Conservation (phyloP, 2,113 vertebrate species). For the Rattus norvegicus region GRCr8 NC_086037.1:61430501-61431000, state of each 20-base stretch:
- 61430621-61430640: not conserved
- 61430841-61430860: too few species aligned
- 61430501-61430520: not conserved
- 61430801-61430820: too few species aligned
- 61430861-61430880: not conserved
- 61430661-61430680: not conserved
- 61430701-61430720: not conserved
- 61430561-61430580: constrained; percentile 9
- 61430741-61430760: not conserved
- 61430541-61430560: not conserved
- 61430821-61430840: too few species aligned
- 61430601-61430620: not conserved
- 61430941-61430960: not conserved
- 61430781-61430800: too few species aligned
- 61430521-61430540: not conserved
- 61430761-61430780: not conserved
- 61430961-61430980: not conserved
- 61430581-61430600: not conserved
- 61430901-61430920: not conserved
- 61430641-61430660: not conserved
- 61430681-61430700: not conserved
- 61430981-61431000: too few species aligned
- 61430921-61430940: not conserved
- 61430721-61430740: not conserved
- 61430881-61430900: not conserved